Conservation (phyloP, 2,797 vertebrate genomes). For the Sebastolobus altivelis region DNA sequence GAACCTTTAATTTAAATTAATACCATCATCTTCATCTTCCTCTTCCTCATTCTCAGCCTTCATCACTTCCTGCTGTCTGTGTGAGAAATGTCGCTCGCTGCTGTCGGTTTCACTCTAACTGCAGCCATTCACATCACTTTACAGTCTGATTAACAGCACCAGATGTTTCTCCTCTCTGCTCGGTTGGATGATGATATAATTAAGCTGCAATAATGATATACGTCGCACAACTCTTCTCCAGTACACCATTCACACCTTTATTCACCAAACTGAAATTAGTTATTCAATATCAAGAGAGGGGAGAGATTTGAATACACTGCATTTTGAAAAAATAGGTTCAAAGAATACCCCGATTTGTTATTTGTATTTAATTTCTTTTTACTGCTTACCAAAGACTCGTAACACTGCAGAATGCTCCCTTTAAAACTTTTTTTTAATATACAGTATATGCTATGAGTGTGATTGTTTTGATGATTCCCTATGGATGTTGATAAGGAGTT, state of each 20-base stretch:
- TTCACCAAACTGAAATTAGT: neutral
- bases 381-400: neutral
- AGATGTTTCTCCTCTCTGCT: slow-evolving; percentile 57
- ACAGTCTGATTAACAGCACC: slow-evolving; percentile 62
- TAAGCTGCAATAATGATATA: slow-evolving; percentile 10
- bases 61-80: slow-evolving; percentile 34
- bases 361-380: neutral
- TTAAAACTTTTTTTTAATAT: neutral
- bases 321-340: neutral
- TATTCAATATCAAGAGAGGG: neutral
- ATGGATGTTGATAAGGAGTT: neutral
- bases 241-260: neutral
- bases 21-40: neutral
- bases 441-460: neutral
- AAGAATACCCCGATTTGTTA: neutral
- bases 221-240: neutral
- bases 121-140: slow-evolving; percentile 38
- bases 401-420: neutral
- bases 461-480: neutral
- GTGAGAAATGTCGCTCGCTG: slow-evolving; percentile 18
- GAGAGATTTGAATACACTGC: neutral
- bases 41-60: slow-evolving; percentile 18
- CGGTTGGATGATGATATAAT: slow-evolving; percentile 10
- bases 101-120: slow-evolving; percentile 43
- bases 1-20: slow-evolving; percentile 17